Evolutionary conservation across 1,140 invertebrate species (phyloP), one percentile per base, ranked within the genome.

Genomic region (Platyura marginata): DNA sequence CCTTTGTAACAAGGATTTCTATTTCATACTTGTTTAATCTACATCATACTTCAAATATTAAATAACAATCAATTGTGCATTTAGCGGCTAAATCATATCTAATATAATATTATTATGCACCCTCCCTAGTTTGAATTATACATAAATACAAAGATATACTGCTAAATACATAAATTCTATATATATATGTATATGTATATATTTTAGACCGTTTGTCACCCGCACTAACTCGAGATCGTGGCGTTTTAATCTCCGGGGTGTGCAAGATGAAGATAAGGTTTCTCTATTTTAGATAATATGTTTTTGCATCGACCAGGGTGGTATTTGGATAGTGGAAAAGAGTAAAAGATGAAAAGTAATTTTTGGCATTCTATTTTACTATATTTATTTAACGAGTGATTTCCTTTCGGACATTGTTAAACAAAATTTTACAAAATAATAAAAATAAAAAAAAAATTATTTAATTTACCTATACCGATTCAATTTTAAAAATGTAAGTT

Each of bases 31-130:
- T 29, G 6, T 29, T 29, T 29, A 29, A 29, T 29, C 25, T 29
- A 29, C 25, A 29, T 29, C 25, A 29, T 29, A 29, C 25, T 29
- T 29, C 25, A 29, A 29, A 29, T 38, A 38, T 38, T 38, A 38
- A 38, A 38, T 38, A 38, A 38, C 36, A 38, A 38, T 38, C 36
- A 38, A 38, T 38, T 38, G 36, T 38, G 36, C 36, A 38, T 38
- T 38, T 38, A 18, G 36, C 36, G 36, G 36, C n/a, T 18, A 18
- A 29, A 29, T 29, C 25, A 13, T 29, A 29, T 29, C 25, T 29
- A 29, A n/a, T 29, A 6, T 29, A 29, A 29, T 29, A 29, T 29
- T 29, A 29, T 29, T 29, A 29, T 29, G 25, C 25, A 29, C 25
- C 25, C 25, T 29, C 25, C 6, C n/a, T n/a, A n/a, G n/a, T n/a